Evolutionary conservation across 2,113 vertebrate genomes (phyloP).

Genomic region (Xerus inauris): DNA sequence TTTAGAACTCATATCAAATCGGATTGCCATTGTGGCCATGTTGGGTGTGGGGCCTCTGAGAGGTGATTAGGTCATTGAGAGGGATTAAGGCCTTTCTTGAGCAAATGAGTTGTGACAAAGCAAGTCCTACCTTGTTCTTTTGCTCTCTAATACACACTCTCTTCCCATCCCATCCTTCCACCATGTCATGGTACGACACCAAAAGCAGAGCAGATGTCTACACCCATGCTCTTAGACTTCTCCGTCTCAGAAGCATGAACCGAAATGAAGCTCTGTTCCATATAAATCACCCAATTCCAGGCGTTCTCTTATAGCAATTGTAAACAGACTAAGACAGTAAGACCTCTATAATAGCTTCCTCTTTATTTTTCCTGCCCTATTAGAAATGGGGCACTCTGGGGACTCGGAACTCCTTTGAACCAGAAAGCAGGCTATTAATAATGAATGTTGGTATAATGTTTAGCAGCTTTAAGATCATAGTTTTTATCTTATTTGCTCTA

Average conservation of each 20-base stretch:
- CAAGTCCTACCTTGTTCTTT: not conserved
- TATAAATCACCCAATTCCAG: not conserved
- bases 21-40: not conserved
- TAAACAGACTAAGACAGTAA: not conserved
- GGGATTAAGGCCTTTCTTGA: not conserved
- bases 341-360: constrained; percentile 41
- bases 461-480: constrained; percentile 16
- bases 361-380: not conserved
- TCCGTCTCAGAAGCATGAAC: not conserved
- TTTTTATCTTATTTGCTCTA: constrained; percentile 21
- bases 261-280: not conserved
- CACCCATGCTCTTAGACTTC: not conserved
- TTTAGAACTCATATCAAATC: not conserved
- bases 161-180: not conserved
- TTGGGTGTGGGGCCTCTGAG: not conserved
- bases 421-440: constrained; percentile 29
- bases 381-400: not conserved
- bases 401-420: not conserved
- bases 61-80: not conserved
- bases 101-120: not conserved
- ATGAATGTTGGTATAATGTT: constrained; percentile 8
- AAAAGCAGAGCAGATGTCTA: not conserved
- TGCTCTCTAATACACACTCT: not conserved
- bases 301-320: not conserved
- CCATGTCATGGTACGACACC: not conserved